Conservation (phyloP, 2,113 vertebrate genomes). For the Proteles cristata region DNA sequence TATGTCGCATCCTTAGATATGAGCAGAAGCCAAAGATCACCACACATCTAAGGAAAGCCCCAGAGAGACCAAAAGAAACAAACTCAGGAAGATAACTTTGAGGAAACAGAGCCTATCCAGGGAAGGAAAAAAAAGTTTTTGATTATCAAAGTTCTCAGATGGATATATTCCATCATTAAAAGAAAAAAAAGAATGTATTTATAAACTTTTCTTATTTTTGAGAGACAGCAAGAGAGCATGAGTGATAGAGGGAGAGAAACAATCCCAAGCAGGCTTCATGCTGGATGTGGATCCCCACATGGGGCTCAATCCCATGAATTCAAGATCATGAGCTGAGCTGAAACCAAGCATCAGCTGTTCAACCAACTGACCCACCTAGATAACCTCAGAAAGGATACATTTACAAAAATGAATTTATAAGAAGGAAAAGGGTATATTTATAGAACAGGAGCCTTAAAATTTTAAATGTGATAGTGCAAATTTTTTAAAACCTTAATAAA, state of each 20-base stretch:
- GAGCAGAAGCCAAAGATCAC: background rate
- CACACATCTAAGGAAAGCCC: background rate
- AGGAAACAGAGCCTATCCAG: background rate
- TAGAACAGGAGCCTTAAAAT: background rate
- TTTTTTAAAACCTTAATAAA: background rate
- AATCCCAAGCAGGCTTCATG: background rate
- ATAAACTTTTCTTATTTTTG: background rate
- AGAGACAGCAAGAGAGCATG: background rate
- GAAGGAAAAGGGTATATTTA: background rate
- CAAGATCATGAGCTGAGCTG: background rate
- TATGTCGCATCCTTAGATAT: background rate
- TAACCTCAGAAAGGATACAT: background rate
- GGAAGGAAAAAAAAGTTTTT: background rate
- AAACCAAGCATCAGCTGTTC: background rate
- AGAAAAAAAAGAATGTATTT: background rate
- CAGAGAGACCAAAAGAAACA: constrained; percentile 43
- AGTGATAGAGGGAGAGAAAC: background rate
- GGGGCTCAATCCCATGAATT: background rate
- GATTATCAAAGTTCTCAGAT: background rate
- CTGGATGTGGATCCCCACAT: background rate
- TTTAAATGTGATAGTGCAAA: background rate
- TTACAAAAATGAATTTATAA: background rate
- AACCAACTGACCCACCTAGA: background rate
- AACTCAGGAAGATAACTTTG: background rate
- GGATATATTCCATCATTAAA: background rate